Percentiles rank a stretch among this genome's conserved stretches.
Conservation (phyloP, 2,888 invertebrate species). For the Folsomia candida region DNA sequence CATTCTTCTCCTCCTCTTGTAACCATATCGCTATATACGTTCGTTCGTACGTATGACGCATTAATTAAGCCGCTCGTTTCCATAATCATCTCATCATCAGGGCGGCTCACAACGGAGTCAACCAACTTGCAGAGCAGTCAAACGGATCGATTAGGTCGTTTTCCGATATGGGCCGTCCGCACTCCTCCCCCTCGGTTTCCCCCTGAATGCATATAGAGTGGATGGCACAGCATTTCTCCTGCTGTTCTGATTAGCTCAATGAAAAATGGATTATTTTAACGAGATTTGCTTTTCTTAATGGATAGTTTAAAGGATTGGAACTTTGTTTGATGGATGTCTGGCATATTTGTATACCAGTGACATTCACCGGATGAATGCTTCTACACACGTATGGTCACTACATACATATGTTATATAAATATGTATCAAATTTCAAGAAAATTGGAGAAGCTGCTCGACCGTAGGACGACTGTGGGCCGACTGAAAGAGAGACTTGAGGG, state of each 20-base stretch:
- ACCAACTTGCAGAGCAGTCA: not conserved
- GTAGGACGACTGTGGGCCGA: too few relatives aligned
- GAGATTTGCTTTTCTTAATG: not conserved
- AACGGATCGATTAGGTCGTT: not conserved
- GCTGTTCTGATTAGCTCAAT: not conserved
- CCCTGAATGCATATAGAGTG: not conserved
- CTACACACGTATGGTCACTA: too few relatives aligned
- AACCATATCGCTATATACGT: too few relatives aligned
- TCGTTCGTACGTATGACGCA: too few relatives aligned
- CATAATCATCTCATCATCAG: constrained; percentile 1
- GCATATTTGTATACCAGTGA: too few relatives aligned
- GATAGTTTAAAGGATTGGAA: too few relatives aligned
- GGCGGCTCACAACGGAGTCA: not conserved
- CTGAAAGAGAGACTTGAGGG: not conserved
- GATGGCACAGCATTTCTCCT: not conserved
- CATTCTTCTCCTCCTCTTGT: too few relatives aligned
- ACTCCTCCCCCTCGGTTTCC: not conserved
- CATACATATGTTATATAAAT: too few relatives aligned
- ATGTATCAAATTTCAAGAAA: too few relatives aligned
- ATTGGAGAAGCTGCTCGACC: too few relatives aligned
- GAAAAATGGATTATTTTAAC: not conserved
- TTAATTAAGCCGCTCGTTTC: constrained; percentile 5
- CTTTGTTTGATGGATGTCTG: too few relatives aligned
- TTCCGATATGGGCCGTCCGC: not conserved
- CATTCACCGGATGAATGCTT: too few relatives aligned